Evolutionary conservation across 2,113 vertebrate species (phyloP).

Genomic region (Lucifuga dentata): DNA sequence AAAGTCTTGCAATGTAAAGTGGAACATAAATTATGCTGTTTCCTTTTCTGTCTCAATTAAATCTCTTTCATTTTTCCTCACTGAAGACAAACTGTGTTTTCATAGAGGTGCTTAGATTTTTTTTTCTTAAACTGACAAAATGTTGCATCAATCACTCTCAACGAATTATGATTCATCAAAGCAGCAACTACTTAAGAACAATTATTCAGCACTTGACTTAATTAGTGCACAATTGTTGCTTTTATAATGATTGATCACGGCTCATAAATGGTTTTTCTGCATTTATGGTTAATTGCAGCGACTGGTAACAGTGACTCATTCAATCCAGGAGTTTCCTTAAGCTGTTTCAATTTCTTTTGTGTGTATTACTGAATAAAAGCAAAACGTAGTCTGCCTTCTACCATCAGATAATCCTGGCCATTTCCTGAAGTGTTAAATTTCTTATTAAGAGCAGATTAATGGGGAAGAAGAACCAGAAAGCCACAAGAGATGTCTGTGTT

Average conservation of each 20-base stretch:
- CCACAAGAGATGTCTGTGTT: slow-evolving; percentile 47
- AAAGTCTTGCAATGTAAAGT: slow-evolving; percentile 2
- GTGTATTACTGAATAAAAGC: slow-evolving; percentile 37
- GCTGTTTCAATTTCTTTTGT: slow-evolving; percentile 44
- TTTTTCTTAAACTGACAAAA: slow-evolving; percentile 1
- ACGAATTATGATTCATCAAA: slow-evolving; percentile 13
- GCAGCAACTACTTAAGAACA: background rate
- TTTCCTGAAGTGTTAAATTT: slow-evolving; percentile 43
- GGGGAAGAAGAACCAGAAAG: slow-evolving; percentile 31
- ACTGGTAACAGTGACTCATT: slow-evolving; percentile 22
- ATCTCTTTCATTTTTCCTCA: background rate
- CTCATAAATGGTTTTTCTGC: slow-evolving; percentile 38
- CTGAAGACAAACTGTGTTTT: background rate
- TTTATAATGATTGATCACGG: slow-evolving; percentile 18
- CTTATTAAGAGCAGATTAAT: slow-evolving; percentile 64
- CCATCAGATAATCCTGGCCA: slow-evolving; percentile 28
- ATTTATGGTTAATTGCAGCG: slow-evolving; percentile 35
- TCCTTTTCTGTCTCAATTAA: background rate
- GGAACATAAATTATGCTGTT: background rate
- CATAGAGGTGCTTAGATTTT: slow-evolving; percentile 4
- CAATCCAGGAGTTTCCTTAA: slow-evolving; percentile 16
- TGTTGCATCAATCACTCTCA: slow-evolving; percentile 10
- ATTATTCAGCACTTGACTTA: slow-evolving; percentile 27
- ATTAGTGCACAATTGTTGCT: slow-evolving; percentile 23
- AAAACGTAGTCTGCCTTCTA: slow-evolving; percentile 14